phyloP scores from a whole-genome alignment of 2,888 invertebrate species.

The Sipunculus nudus region DNA sequence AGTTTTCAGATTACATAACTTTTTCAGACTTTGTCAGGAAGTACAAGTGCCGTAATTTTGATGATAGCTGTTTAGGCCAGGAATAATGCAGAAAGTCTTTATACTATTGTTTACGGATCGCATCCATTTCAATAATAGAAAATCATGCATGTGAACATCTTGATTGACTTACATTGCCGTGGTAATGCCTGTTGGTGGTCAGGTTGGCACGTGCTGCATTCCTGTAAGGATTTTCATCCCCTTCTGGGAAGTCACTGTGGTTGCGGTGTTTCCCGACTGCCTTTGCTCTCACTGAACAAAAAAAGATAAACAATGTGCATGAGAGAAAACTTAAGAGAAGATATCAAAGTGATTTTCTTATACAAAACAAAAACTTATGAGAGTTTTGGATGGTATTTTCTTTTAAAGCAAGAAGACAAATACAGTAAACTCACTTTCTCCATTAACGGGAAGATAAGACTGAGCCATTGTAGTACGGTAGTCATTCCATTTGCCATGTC shows the following conservation, averaged over 20 bases:
- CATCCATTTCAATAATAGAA: not conserved
- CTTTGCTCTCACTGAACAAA: slow-evolving; percentile 41
- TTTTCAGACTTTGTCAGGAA: not conserved
- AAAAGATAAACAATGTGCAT: slow-evolving; percentile 1
- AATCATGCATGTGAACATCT: not conserved
- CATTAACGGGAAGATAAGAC: slow-evolving; percentile 17
- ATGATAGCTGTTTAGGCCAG: not conserved
- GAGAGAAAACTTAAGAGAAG: not conserved
- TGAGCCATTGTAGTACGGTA: slow-evolving; percentile 43
- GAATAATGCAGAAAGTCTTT: not conserved
- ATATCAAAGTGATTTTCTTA: not conserved
- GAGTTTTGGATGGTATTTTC: not conserved
- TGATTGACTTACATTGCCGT: slow-evolving; percentile 49
- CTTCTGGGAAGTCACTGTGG: slow-evolving; percentile 58
- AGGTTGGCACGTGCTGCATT: slow-evolving; percentile 45
- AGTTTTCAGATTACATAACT: not conserved
- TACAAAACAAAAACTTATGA: not conserved
- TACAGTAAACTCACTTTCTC: slow-evolving; percentile 5
- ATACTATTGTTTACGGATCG: not conserved
- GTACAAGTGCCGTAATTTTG: not conserved
- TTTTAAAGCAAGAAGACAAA: not conserved
- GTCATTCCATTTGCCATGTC: slow-evolving; percentile 51
- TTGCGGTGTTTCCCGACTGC: slow-evolving; percentile 51
- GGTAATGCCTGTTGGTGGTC: slow-evolving; percentile 52
- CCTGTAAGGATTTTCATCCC: slow-evolving; percentile 49